Evolutionary conservation across 2,797 vertebrate genomes (phyloP).

Genomic region (Pipistrellus pipistrellus): DNA sequence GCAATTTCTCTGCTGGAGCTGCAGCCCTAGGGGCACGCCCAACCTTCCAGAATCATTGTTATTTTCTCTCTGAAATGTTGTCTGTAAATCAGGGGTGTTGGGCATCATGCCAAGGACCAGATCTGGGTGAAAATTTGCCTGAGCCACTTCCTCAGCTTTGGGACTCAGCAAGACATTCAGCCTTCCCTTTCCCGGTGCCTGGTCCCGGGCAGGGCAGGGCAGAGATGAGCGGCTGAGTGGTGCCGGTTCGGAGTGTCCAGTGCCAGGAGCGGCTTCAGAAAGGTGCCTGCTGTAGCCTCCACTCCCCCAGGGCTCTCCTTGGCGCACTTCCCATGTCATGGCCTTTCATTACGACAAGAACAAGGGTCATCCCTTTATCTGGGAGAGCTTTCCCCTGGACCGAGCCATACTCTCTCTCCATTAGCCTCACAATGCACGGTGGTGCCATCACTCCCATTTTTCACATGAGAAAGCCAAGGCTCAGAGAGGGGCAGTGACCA

Average conservation of each 20-base stretch:
- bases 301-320: rapidly evolving
- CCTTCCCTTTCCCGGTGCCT: background rate
- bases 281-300: background rate
- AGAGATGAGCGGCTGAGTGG: rapidly evolving
- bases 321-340: background rate
- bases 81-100: background rate
- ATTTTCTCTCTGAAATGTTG: conserved; percentile 5
- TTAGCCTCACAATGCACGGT: rapidly evolving
- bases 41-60: background rate
- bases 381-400: background rate
- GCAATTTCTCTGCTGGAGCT: background rate
- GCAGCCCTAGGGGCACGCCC: background rate
- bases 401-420: background rate
- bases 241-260: background rate
- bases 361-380: background rate
- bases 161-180: background rate
- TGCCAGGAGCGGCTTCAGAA: background rate
- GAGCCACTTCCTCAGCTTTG: background rate
- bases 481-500: background rate
- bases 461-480: background rate
- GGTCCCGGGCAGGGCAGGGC: background rate
- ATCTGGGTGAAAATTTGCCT: conserved; percentile 25
- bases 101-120: background rate
- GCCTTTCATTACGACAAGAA: background rate
- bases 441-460: background rate